Evolutionary conservation across 2,797 vertebrate species (phyloP).

Genomic region (Scomberomorus guttatus): DNA sequence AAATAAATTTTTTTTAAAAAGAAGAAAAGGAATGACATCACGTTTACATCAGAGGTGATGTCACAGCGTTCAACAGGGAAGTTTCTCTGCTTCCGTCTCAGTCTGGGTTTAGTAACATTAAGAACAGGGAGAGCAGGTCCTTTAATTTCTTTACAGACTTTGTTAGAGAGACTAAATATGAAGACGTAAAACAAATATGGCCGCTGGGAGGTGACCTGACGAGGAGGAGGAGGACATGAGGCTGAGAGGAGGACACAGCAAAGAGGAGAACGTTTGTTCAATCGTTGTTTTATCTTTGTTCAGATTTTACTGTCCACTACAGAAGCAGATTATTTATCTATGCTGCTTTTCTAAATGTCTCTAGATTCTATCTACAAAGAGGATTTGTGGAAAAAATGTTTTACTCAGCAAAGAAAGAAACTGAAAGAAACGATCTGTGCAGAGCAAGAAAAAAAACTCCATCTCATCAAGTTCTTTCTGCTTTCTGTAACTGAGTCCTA

Average conservation of each 20-base stretch:
- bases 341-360: no score
- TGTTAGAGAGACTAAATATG: conserved; percentile 50
- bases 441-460: no score
- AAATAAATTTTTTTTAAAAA: not conserved
- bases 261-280: not conserved
- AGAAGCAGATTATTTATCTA: not conserved
- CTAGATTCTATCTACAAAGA: no score
- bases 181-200: conserved; percentile 41
- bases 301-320: no score
- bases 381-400: no score
- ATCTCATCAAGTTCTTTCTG: no score
- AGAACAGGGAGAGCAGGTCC: conserved; percentile 18
- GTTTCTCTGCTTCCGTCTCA: conserved; percentile 16
- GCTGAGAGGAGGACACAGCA: not conserved
- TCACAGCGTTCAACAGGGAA: conserved; percentile 37
- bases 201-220: conserved; percentile 35
- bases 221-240: conserved; percentile 27
- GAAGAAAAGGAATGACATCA: conserved; percentile 23
- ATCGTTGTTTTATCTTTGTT: not conserved
- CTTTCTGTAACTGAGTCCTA: no score
- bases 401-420: no score
- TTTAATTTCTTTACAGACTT: conserved; percentile 36
- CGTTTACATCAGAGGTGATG: conserved; percentile 38
- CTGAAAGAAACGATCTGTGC: no score
- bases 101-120: conserved; percentile 41